Evolutionary conservation across 2,113 vertebrate species (phyloP).

Genomic region (Scophthalmus maximus): DNA sequence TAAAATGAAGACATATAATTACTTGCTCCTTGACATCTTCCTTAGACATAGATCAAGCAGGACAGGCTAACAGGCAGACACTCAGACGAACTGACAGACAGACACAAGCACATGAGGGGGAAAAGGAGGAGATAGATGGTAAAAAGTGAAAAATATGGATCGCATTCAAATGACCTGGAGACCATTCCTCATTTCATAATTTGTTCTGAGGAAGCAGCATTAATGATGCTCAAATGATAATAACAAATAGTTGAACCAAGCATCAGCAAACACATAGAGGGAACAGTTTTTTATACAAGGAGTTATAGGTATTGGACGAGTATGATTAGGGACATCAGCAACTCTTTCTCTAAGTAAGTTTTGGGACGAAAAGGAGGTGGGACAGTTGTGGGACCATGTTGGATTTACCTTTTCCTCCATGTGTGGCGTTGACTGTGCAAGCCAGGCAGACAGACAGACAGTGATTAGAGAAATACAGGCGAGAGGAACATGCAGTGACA

Average conservation of each 20-base stretch:
- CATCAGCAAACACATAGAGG: conserved; percentile 12
- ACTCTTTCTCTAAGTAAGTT: conserved; percentile 6
- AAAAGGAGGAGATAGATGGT: conserved; percentile 36
- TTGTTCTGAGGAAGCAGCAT: not conserved
- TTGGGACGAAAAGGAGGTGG: conserved; percentile 6
- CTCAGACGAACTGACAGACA: not conserved
- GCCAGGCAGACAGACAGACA: conserved; percentile 77
- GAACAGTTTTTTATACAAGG: not conserved
- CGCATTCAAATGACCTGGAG: not conserved
- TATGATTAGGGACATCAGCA: too few relatives aligned
- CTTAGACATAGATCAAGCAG: conserved; percentile 24
- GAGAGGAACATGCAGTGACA: conserved; percentile 53
- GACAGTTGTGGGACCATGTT: conserved; percentile 36
- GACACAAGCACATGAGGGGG: conserved; percentile 34
- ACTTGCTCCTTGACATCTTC: not conserved
- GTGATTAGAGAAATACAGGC: conserved; percentile 75
- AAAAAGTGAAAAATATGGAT: not conserved
- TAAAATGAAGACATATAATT: not conserved
- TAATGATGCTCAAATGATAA: not conserved
- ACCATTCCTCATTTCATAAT: conserved; percentile 21
- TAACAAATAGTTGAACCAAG: not conserved
- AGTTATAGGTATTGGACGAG: too few relatives aligned
- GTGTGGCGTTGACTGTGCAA: conserved; percentile 93
- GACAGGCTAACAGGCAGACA: conserved; percentile 25
- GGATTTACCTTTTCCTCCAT: conserved; percentile 98